Conservation (phyloP, 2,797 vertebrate genomes). For the Geotrypetes seraphini region DNA sequence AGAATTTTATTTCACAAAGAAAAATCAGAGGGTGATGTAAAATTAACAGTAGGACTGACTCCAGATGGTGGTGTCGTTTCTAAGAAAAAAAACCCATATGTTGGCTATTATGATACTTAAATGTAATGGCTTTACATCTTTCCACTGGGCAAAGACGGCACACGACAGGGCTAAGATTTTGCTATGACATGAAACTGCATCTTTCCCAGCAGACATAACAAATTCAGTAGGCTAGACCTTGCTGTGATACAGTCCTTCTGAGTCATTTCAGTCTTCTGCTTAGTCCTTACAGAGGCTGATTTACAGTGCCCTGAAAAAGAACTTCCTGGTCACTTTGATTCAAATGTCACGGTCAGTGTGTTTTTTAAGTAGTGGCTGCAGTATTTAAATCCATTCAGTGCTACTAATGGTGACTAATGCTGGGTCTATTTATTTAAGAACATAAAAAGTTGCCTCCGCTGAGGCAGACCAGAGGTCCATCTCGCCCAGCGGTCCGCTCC, state of each 20-base stretch:
- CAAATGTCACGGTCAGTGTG: too few relatives aligned
- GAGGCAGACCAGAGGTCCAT: too few relatives aligned
- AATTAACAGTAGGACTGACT: constrained; percentile 57
- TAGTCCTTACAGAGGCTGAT: constrained; percentile 27
- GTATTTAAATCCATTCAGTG: too few relatives aligned
- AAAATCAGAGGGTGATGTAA: constrained; percentile 48
- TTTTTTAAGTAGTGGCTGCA: too few relatives aligned
- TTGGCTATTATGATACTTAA: constrained; percentile 66
- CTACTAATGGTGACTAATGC: too few relatives aligned
- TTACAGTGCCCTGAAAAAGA: too few relatives aligned
- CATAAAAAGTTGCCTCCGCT: too few relatives aligned
- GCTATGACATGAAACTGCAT: constrained; percentile 44
- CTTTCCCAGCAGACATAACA: constrained; percentile 42
- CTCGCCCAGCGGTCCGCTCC: too few relatives aligned
- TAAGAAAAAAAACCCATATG: constrained; percentile 72
- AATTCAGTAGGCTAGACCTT: constrained; percentile 34
- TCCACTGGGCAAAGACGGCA: constrained; percentile 52
- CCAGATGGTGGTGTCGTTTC: constrained; percentile 66
- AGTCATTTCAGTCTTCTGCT: constrained; percentile 36
- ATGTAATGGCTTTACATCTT: constrained; percentile 67
- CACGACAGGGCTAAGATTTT: constrained; percentile 44
- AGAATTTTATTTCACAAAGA: constrained; percentile 33
- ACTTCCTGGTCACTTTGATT: too few relatives aligned
- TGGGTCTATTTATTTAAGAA: too few relatives aligned
- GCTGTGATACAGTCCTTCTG: constrained; percentile 21